These are phyloP conservation scores for Musca vetustissima DNA, from an alignment of 1,140 invertebrate genomes.

Conservation along the genomic window DNA sequence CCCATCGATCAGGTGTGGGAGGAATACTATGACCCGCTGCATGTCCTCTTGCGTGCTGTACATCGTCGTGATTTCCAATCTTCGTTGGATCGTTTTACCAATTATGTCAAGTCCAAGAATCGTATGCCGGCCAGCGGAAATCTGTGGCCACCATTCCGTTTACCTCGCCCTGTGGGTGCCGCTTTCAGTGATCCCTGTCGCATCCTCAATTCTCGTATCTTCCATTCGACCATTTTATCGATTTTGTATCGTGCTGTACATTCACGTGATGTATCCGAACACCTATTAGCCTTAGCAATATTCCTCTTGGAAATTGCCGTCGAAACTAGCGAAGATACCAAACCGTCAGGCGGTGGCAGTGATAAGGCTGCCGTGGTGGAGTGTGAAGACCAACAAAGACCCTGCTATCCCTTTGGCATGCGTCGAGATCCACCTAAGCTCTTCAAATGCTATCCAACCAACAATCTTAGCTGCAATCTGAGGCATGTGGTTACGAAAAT, in stretches of 20 bases:
- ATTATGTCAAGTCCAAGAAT: slow-evolving; percentile 70
- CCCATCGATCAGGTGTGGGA: slow-evolving; percentile 89
- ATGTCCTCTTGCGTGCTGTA: slow-evolving; percentile 86
- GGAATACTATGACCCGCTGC: slow-evolving; percentile 89
- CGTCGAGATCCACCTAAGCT: slow-evolving; percentile 61
- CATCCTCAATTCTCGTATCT: slow-evolving; percentile 73
- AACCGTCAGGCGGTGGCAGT: slow-evolving; percentile 19
- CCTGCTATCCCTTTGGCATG: slow-evolving; percentile 36
- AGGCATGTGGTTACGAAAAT: slow-evolving; percentile 71
- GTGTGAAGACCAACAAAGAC: slow-evolving; percentile 35
- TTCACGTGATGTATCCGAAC: slow-evolving; percentile 75
- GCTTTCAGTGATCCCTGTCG: slow-evolving; percentile 73
- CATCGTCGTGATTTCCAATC: slow-evolving; percentile 91
- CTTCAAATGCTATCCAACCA: slow-evolving; percentile 72
- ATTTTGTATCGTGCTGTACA: slow-evolving; percentile 83
- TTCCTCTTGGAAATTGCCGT: slow-evolving; percentile 86
- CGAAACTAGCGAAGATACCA: slow-evolving; percentile 63
- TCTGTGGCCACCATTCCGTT: slow-evolving; percentile 82
- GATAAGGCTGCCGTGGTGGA: slow-evolving; percentile 44
- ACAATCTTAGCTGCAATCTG: slow-evolving; percentile 79
- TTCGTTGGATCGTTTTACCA: slow-evolving; percentile 86
- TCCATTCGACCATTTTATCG: slow-evolving; percentile 83
- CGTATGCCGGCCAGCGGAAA: slow-evolving; percentile 66
- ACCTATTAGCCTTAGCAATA: slow-evolving; percentile 80
- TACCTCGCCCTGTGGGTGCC: slow-evolving; percentile 65